Evolutionary conservation across 1,140 invertebrate species (phyloP), one percentile per base, ranked within the genome.

Genomic region (Drosophila yakuba): DNA sequence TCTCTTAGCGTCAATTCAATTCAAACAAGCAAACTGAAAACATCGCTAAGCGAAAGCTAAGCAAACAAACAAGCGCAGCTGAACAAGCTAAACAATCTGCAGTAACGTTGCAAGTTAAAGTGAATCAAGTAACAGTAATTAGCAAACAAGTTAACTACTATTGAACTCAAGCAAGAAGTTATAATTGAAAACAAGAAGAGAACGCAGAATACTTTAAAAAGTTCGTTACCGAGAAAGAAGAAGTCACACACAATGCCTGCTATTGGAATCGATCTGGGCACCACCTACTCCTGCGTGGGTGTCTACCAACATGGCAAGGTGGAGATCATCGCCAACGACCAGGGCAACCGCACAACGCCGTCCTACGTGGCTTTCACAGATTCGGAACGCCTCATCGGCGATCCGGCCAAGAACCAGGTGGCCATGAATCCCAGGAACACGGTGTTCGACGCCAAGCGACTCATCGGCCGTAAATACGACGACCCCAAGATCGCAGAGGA

Each of bases 301-400:
- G 96, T 97, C 12, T 97, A 95, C 92, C 95, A 96, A 78, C 94
- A 97, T 88, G 97, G 97, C 50, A 97, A 97, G 93, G 95, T 98
- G 58, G 97, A 98, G 93, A 98, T 98, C 82, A 97, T 98, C 84
- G 97, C 97, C 82, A 98, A 98, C 92, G 97, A 98, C 92, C 97
- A 98, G 93, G 98, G 98, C 85, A 99, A 99, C 93, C 94, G 98
- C 76, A 99, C 98, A 25, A 99, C 98, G 47, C 98, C 98, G 23
- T 97, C 96, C 74, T 99, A 98, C 94, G 98, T 99, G 15, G 98
- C 97, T 41, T 99, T 99, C 94, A 98, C 97, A 58, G 98, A 99
- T 90, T 97, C 97, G 2, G 98, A 99, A 93, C 96, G 98, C 92
- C 95, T 99, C 60, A 98, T 99, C 92, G 98, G 98, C 57, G 98